Evolutionary conservation across 1,140 invertebrate genomes (phyloP).

Genomic region (Coptotermes formosanus): DNA sequence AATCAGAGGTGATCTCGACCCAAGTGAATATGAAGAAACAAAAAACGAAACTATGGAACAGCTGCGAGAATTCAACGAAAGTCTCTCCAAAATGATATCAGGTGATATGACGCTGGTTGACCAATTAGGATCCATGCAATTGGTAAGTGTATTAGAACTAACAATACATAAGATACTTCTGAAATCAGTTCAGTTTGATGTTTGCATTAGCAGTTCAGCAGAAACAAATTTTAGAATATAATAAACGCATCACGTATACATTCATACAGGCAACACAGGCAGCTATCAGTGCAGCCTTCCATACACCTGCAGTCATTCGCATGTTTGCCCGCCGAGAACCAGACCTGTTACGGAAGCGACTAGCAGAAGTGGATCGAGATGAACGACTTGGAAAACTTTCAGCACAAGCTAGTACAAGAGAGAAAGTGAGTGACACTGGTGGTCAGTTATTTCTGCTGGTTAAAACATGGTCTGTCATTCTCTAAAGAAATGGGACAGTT

Average conservation of each 20-base stretch:
- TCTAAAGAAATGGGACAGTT: neutral
- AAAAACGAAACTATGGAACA: slow-evolving; percentile 74
- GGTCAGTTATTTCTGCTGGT: neutral
- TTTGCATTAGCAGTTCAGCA: neutral
- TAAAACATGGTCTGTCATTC: neutral
- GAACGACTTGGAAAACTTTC: slow-evolving; percentile 31
- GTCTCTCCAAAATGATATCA: slow-evolving; percentile 62
- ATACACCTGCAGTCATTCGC: slow-evolving; percentile 74
- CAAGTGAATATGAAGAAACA: slow-evolving; percentile 68
- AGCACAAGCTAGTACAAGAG: slow-evolving; percentile 27
- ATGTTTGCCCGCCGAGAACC: slow-evolving; percentile 77
- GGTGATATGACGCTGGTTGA: slow-evolving; percentile 72
- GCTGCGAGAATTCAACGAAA: slow-evolving; percentile 69
- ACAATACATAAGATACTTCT: neutral
- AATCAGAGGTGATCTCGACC: slow-evolving; percentile 61
- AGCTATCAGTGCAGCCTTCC: slow-evolving; percentile 73
- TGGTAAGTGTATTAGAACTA: slow-evolving; percentile 50
- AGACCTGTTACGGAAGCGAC: slow-evolving; percentile 61
- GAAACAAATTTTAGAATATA: no score
- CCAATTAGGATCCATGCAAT: slow-evolving; percentile 62
- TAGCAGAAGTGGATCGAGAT: slow-evolving; percentile 57
- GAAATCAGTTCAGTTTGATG: neutral
- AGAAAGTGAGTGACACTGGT: slow-evolving; percentile 34
- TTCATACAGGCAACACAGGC: slow-evolving; percentile 66
- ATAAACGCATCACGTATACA: neutral